Evolutionary conservation across 2,888 invertebrate genomes (phyloP).

Genomic region (Melieria omissa): DNA sequence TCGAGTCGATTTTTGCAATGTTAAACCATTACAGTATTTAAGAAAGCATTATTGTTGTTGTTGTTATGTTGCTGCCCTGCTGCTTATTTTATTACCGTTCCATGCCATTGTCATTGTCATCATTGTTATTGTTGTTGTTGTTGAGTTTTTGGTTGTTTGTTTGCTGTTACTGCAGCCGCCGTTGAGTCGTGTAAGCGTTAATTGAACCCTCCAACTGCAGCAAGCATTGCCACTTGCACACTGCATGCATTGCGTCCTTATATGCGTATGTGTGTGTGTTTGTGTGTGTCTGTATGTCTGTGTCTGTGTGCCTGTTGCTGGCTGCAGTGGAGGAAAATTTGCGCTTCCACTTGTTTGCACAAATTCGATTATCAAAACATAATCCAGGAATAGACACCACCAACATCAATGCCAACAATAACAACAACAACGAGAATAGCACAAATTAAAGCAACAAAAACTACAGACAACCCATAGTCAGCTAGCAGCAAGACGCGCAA

Average conservation of each 20-base stretch:
- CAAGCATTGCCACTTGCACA: neutral
- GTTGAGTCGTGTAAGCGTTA: slow-evolving; percentile 31
- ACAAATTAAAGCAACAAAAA: neutral
- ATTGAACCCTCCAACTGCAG: slow-evolving; percentile 27
- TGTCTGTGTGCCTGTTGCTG: neutral
- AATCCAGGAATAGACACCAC: slow-evolving; percentile 33
- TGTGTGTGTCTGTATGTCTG: neutral
- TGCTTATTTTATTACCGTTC: neutral
- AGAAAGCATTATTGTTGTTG: no score
- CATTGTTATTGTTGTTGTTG: neutral
- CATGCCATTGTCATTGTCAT: neutral
- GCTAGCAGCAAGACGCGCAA: neutral
- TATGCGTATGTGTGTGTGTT: neutral
- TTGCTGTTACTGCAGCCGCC: neutral
- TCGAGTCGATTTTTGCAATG: no score
- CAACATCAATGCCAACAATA: neutral
- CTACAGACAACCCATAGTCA: neutral
- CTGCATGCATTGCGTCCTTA: neutral
- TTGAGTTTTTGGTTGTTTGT: neutral
- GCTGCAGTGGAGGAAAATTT: slow-evolving; percentile 44
- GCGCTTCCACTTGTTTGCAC: slow-evolving; percentile 53
- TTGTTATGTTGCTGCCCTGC: neutral
- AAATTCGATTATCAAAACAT: slow-evolving; percentile 59
- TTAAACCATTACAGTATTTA: no score
- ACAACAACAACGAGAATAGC: neutral